Conservation (phyloP, 2,888 invertebrate species). For the Tetragnatha montana region DNA sequence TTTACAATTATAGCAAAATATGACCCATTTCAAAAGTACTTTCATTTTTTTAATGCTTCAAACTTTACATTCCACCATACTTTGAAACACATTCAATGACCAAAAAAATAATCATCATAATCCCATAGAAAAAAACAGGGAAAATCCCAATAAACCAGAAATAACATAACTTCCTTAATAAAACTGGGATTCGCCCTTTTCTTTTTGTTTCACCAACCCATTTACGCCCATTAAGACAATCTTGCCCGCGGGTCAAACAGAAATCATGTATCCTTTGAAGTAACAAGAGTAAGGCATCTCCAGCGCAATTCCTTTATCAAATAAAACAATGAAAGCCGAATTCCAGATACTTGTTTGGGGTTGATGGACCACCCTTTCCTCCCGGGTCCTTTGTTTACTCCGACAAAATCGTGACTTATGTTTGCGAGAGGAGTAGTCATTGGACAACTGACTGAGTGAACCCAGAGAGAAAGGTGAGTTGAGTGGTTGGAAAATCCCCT, state of each 20-base stretch:
- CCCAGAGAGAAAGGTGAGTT: not conserved
- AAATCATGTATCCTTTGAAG: constrained; percentile 4
- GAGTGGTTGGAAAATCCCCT: not conserved
- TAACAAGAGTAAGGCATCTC: constrained; percentile 15
- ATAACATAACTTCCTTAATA: not conserved
- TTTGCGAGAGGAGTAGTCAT: not conserved
- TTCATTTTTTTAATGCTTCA: too few species aligned
- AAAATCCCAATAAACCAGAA: not conserved
- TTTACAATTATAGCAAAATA: too few species aligned
- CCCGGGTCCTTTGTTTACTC: not conserved
- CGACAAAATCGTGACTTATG: not conserved
- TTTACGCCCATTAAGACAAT: constrained; percentile 45
- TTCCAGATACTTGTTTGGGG: not conserved
- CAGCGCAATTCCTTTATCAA: constrained; percentile 38
- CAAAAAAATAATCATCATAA: too few species aligned
- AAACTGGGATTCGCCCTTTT: not conserved
- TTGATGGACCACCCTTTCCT: constrained; percentile 1
- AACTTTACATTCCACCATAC: too few species aligned
- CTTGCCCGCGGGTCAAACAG: not conserved
- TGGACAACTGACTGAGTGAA: not conserved
- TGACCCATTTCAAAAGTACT: too few species aligned
- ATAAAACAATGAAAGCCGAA: constrained; percentile 12
- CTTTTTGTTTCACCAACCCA: constrained; percentile 24
- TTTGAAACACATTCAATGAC: too few species aligned
- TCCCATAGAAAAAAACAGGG: too few species aligned